These are phyloP conservation scores for Onychomys torridus DNA, from an alignment of 2,797 vertebrate species.

Conservation along the genomic window DNA sequence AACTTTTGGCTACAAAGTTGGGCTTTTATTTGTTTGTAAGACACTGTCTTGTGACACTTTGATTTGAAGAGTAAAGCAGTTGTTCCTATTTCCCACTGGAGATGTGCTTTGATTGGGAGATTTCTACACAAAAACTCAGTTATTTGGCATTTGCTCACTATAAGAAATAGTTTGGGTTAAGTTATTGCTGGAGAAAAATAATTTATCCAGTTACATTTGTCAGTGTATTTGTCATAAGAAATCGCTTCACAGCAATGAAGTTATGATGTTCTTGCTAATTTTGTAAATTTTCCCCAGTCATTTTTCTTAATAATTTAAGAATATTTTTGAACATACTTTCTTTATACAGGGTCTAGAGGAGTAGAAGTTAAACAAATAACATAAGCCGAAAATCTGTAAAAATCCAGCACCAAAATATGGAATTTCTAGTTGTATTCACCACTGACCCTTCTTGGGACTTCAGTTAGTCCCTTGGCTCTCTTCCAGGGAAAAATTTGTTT, in stretches of 20 bases:
- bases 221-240: not conserved
- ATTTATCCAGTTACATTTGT: not conserved
- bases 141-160: not conserved
- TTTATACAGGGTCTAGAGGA: not conserved
- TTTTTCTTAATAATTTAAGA: constrained; percentile 42
- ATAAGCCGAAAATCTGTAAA: not conserved
- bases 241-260: not conserved
- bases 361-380: not conserved
- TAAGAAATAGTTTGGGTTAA: not conserved
- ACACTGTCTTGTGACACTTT: not conserved
- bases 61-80: not conserved
- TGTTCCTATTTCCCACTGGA: not conserved
- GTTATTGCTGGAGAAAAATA: not conserved
- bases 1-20: not conserved
- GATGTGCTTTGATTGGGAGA: not conserved
- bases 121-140: not conserved
- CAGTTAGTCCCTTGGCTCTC: not conserved
- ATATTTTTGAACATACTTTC: not conserved
- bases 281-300: not conserved
- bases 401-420: not conserved
- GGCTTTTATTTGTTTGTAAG: not conserved
- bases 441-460: not conserved
- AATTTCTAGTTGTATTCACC: not conserved
- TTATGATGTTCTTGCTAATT: not conserved
- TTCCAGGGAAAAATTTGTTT: not conserved